Conservation (phyloP, 2,888 invertebrate genomes). For the Cosmia trapezina region DNA sequence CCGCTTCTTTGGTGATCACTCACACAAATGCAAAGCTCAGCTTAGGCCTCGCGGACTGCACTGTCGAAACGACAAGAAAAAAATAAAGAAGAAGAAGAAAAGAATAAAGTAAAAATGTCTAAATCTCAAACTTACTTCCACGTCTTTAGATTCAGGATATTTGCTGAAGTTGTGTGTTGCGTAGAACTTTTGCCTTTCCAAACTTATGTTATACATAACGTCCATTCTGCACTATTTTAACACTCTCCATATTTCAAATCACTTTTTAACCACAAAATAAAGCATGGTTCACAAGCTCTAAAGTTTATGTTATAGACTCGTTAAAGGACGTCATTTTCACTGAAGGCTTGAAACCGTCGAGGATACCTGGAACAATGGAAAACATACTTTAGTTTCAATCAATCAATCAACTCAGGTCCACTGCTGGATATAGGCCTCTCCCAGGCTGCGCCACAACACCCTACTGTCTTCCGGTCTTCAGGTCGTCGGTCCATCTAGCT, state of each 20-base stretch:
- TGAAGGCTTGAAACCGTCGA: neutral
- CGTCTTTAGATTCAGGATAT: constrained; percentile 70
- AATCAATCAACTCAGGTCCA: no score
- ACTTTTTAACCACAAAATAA: neutral
- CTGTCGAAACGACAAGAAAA: no score
- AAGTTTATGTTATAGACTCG: constrained; percentile 21
- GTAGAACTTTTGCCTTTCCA: constrained; percentile 80
- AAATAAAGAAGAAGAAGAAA: no score
- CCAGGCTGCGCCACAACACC: no score
- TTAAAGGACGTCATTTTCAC: constrained; percentile 33
- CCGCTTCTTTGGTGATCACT: no score
- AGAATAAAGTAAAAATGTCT: neutral
- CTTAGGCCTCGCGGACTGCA: no score
- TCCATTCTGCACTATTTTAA: constrained; percentile 71
- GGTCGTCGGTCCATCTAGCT: no score
- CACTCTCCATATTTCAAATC: constrained; percentile 48
- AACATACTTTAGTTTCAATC: neutral
- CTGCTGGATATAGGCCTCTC: no score
- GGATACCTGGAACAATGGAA: constrained; percentile 41
- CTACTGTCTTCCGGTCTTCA: no score
- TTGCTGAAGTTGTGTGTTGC: constrained; percentile 77
- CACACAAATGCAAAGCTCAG: no score
- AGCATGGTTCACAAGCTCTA: neutral
- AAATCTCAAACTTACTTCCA: constrained; percentile 75
- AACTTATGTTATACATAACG: constrained; percentile 77